Percentiles rank a stretch among this genome's conserved stretches.
These are phyloP conservation scores for Geodia barretti DNA, from an alignment of 37 sponge, comb jelly and placozoan species.

Conservation along the genomic window DNA sequence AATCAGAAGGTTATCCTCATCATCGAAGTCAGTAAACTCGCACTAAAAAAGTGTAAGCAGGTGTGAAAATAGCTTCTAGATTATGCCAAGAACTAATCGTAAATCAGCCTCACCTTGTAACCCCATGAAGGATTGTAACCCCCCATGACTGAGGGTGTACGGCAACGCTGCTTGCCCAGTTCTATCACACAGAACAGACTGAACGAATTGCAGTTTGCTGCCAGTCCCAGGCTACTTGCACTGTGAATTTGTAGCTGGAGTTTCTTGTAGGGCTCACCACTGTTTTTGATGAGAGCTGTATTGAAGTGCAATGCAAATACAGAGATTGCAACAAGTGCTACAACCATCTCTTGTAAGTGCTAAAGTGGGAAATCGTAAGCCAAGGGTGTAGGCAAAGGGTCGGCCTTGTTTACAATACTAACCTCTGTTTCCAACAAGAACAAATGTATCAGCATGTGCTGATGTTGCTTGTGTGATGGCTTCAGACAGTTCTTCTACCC, in stretches of 20 bases:
- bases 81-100: too few species aligned
- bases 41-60: constrained; percentile 11
- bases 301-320: too few species aligned
- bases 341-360: too few species aligned
- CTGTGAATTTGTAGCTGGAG: constrained; percentile 11
- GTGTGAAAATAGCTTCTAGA: too few species aligned
- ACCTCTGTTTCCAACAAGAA: constrained; percentile 14
- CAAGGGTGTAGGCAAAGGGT: too few species aligned
- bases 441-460: constrained; percentile 9
- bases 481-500: constrained; percentile 26
- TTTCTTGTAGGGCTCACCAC: background rate
- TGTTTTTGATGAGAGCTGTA: background rate
- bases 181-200: constrained; percentile 26
- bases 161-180: constrained; percentile 20
- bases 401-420: too few species aligned
- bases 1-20: constrained; percentile 4
- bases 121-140: constrained; percentile 35
- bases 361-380: too few species aligned
- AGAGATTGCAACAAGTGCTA: too few species aligned
- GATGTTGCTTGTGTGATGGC: constrained; percentile 22
- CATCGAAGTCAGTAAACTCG: constrained; percentile 16
- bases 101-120: constrained; percentile 30
- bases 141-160: constrained; percentile 23
- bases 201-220: background rate
- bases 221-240: constrained; percentile 13